phyloP scores from a whole-genome alignment of 2,888 invertebrate species.

The Archips xylosteana region DNA sequence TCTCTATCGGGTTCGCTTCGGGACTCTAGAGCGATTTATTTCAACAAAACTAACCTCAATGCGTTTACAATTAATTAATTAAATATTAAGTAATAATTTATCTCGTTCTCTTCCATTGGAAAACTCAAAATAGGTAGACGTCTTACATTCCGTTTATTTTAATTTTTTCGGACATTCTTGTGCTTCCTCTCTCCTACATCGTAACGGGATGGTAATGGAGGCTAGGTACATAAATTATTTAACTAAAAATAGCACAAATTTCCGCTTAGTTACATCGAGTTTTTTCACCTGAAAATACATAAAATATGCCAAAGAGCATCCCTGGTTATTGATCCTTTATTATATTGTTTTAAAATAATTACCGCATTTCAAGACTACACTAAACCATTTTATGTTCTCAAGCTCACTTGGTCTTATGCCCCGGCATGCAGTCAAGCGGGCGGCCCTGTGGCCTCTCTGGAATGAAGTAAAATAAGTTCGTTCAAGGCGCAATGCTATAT shows the following conservation, averaged over 20 bases:
- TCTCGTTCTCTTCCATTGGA: too few relatives aligned
- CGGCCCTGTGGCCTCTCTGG: slow-evolving; percentile 40
- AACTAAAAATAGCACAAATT: too few relatives aligned
- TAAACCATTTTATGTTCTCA: slow-evolving; percentile 11
- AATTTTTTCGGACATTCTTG: too few relatives aligned
- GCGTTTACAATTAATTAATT: not conserved
- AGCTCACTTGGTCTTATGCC: slow-evolving; percentile 10
- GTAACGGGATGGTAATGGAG: too few relatives aligned
- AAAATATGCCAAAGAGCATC: not conserved
- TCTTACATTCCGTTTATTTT: too few relatives aligned
- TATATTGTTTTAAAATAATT: slow-evolving; percentile 10
- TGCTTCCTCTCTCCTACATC: too few relatives aligned
- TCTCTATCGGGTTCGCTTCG: not conserved
- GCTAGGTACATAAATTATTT: too few relatives aligned
- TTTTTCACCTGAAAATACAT: too few relatives aligned
- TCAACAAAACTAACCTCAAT: not conserved
- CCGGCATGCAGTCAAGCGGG: slow-evolving; percentile 21
- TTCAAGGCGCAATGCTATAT: slow-evolving; percentile 31
- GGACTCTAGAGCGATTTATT: not conserved
- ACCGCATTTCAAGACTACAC: slow-evolving; percentile 8
- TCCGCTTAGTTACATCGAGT: too few relatives aligned
- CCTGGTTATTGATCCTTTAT: not conserved
- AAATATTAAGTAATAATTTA: not conserved
- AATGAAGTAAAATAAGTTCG: slow-evolving; percentile 40
- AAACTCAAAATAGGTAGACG: too few relatives aligned